Percentiles rank a stretch among this genome's conserved stretches.
phyloP scores from a whole-genome alignment of 1,140 invertebrate genomes.

The Ceratosolen solmsi region DNA sequence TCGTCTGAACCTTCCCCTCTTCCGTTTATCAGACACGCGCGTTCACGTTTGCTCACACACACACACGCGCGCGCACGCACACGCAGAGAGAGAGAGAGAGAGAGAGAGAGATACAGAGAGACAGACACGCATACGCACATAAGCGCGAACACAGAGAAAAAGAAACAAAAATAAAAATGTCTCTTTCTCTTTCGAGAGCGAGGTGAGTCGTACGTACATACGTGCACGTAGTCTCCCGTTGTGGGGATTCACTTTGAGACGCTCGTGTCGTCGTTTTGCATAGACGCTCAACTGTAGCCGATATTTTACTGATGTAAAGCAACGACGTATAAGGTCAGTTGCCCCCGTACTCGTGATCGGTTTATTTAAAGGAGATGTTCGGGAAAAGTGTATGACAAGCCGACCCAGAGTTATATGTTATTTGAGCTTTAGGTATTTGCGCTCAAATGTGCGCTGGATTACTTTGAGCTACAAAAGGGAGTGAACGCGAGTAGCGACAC shows the following conservation, averaged over 20 bases:
- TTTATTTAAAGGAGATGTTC: conserved; percentile 28
- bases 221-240: background rate
- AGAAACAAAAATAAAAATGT: too few species aligned
- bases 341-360: conserved; percentile 15
- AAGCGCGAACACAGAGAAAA: too few species aligned
- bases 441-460: background rate
- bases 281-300: conserved; percentile 2
- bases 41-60: too few species aligned
- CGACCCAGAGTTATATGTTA: background rate
- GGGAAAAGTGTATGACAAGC: background rate
- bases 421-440: background rate
- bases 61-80: too few species aligned
- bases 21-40: too few species aligned
- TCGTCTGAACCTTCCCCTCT: background rate
- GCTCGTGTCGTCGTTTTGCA: background rate
- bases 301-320: conserved; percentile 15
- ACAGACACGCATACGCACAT: too few species aligned
- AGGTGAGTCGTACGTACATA: background rate
- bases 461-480: conserved; percentile 6
- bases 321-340: conserved; percentile 21
- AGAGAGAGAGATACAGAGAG: too few species aligned
- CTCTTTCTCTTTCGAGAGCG: too few species aligned
- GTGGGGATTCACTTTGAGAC: background rate
- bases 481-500: too few species aligned
- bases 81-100: too few species aligned